Percentiles rank a stretch among this genome's conserved stretches.
phyloP scores from a whole-genome alignment of 2,888 invertebrate species.

The Himalopsyche kuldschensis region DNA sequence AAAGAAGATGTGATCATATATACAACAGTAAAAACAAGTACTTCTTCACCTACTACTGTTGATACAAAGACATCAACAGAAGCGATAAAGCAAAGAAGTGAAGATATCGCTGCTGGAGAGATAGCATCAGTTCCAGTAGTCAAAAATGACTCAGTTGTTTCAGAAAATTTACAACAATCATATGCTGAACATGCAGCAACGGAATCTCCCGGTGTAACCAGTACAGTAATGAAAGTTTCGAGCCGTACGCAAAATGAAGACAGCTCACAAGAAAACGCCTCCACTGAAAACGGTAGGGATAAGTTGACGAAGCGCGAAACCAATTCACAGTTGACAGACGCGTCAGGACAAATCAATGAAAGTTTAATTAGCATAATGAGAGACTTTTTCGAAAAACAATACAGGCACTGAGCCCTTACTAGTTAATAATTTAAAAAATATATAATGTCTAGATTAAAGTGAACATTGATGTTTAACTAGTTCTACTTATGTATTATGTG shows the following conservation, averaged over 20 bases:
- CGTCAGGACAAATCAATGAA: slow-evolving; percentile 44
- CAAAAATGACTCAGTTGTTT: not conserved
- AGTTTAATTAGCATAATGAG: slow-evolving; percentile 46
- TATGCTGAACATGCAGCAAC: slow-evolving; percentile 9
- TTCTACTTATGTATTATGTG: slow-evolving; percentile 3
- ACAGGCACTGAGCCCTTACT: slow-evolving; percentile 37
- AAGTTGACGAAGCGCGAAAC: slow-evolving; percentile 43
- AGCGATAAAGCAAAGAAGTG: not conserved
- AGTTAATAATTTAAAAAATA: slow-evolving; percentile 14
- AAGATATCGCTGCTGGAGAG: not conserved
- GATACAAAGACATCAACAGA: not conserved
- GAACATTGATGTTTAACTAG: slow-evolving; percentile 5
- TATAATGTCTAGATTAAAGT: slow-evolving; percentile 11
- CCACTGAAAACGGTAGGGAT: slow-evolving; percentile 43
- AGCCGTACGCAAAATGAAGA: slow-evolving; percentile 17
- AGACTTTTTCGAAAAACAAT: slow-evolving; percentile 47
- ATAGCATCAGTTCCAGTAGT: not conserved
- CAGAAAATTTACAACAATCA: not conserved
- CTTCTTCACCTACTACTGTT: not conserved
- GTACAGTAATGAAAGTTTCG: slow-evolving; percentile 37
- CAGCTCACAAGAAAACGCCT: slow-evolving; percentile 6
- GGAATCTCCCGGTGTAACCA: slow-evolving; percentile 7
- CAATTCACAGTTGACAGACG: slow-evolving; percentile 45
- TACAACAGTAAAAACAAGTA: slow-evolving; percentile 19
- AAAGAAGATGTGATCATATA: slow-evolving; percentile 33